Conservation (phyloP, 1,140 invertebrate species). For the Eubasilissa regina region DNA sequence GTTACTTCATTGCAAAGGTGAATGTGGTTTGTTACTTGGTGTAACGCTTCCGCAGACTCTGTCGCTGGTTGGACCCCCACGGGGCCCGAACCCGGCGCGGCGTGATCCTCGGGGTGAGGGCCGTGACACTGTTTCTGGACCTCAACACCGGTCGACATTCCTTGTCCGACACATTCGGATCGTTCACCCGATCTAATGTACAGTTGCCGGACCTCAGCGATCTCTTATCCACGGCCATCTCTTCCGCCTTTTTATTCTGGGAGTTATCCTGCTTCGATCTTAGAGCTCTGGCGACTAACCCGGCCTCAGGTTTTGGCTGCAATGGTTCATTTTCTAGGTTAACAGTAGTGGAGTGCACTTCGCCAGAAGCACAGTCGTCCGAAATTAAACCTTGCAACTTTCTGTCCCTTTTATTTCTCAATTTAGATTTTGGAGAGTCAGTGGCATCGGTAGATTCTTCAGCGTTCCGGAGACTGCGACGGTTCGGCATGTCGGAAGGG, state of each 20-base stretch:
- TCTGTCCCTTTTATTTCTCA: conserved; percentile 48
- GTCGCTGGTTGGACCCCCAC: conserved; percentile 48
- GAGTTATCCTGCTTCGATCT: conserved; percentile 46
- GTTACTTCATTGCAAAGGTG: conserved; percentile 4
- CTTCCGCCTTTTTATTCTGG: conserved; percentile 36
- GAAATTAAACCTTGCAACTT: conserved; percentile 8
- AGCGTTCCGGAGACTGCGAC: conserved; percentile 16
- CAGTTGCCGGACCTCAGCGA: conserved; percentile 50
- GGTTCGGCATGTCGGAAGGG: conserved; percentile 29
- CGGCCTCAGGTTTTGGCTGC: neutral
- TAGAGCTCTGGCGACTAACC: conserved; percentile 31
- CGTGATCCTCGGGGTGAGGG: conserved; percentile 30
- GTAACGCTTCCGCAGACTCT: conserved; percentile 52
- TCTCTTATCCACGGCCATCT: conserved; percentile 43
- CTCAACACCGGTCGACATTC: conserved; percentile 52
- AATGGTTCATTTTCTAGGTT: conserved; percentile 47
- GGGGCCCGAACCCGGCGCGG: conserved; percentile 47
- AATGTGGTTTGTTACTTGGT: conserved; percentile 43
- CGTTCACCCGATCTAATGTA: neutral
- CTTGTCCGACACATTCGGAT: conserved; percentile 2
- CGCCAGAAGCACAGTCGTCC: conserved; percentile 40
- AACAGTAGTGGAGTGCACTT: conserved; percentile 56
- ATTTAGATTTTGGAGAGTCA: conserved; percentile 31
- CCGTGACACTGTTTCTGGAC: conserved; percentile 51
- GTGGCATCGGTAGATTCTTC: conserved; percentile 20